phyloP scores from a whole-genome alignment of 2,797 vertebrate genomes.

The Sylvia borin region DNA sequence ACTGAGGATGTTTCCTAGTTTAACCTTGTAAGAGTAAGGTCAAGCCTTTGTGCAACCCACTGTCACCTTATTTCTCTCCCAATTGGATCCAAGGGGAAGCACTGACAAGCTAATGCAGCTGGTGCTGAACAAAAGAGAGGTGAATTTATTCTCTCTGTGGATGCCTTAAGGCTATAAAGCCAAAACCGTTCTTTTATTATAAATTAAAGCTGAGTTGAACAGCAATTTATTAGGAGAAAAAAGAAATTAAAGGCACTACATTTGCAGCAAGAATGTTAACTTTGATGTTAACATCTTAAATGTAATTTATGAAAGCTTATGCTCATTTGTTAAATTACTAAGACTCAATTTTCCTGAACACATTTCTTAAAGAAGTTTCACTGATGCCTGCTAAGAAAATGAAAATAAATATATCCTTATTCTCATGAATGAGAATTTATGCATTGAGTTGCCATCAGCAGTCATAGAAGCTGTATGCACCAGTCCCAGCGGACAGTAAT shows the following conservation, averaged over 20 bases:
- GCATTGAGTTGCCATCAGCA: background rate
- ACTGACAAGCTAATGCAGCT: background rate
- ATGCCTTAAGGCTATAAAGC: background rate
- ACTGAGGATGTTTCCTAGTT: background rate
- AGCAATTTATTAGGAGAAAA: background rate
- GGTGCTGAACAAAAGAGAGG: background rate
- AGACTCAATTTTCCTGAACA: background rate
- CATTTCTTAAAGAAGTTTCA: background rate
- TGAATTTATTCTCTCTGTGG: background rate
- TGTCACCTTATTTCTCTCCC: background rate
- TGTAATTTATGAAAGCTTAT: slow-evolving; percentile 14
- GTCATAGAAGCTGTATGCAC: background rate
- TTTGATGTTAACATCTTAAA: slow-evolving; percentile 4
- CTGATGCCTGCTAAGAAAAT: background rate
- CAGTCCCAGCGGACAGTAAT: background rate
- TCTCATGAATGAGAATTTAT: background rate
- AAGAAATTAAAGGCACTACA: background rate
- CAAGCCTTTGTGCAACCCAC: background rate
- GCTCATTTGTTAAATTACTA: slow-evolving; percentile 5
- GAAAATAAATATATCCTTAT: background rate
- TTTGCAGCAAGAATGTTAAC: slow-evolving; percentile 7
- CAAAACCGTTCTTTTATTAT: background rate
- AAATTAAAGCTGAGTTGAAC: background rate
- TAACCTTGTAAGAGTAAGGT: background rate
- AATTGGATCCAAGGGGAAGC: background rate